Evolutionary conservation across 1,140 invertebrate genomes (phyloP), one percentile per base, ranked within the genome.

Genomic region (Mycetomoellerius zeteki): DNA sequence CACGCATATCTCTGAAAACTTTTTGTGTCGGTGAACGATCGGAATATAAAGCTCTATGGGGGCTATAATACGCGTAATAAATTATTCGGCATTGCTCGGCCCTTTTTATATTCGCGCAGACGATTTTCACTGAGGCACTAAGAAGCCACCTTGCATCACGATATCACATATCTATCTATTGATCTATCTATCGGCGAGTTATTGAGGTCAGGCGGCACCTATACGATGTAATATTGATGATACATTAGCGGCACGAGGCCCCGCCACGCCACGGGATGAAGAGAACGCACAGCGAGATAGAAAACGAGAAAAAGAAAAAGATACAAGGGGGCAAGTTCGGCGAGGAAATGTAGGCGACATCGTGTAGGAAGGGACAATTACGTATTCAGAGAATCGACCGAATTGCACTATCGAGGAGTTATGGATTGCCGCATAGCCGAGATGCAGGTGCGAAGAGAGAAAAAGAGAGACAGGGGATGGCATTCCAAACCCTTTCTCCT

Each of bases 301-400:
- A 52, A 12, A 10, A 14, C 14, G 33, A 19, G 8, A 47, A 37
- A 27, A 12, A 16, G 52, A 16, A 4, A 19, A 30, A 56, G 19
- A 52, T n/a, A 21, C 33, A 43, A 27, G 19, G 37, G 43, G 33
- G 16, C 21, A 19, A 60, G 54, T 60, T 47, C 80, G 69, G 62
- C 24, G 75, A 50, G 60, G 52, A 54, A 87, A 90, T 85, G 85
- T 89, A 85, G 77, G 77, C 56, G 77, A 88, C 80, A 60, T 16
- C 33, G 75, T 78, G 78, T 62, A 43, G 86, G 89, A 85, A 84
- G 67, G 82, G 78, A 62, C 88, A 92, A 92, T 92, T 92, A 91
- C 91, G 90, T 90, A 90, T 91, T 91, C 89, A 88, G 84, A 65
- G 88, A 92, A 91, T 90, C 89, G 88, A 88, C 85, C 86, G 91